phyloP scores from a whole-genome alignment of 1,140 invertebrate species.

The Eciton burchellii region DNA sequence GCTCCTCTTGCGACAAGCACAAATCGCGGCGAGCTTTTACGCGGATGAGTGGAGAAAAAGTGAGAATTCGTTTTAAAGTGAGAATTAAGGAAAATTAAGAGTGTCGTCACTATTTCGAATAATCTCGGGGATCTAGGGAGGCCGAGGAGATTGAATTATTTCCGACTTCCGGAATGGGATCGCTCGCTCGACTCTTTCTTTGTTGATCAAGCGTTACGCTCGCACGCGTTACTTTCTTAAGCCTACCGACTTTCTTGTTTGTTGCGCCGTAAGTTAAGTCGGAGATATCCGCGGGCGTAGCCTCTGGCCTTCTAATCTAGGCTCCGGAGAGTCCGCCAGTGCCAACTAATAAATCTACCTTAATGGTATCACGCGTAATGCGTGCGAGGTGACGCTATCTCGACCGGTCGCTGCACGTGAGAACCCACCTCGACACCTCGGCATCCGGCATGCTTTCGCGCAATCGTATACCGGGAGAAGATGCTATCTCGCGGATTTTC shows the following conservation, averaged over 20 bases:
- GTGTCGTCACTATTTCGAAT: too few relatives aligned
- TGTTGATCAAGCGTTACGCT: not conserved
- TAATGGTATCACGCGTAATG: constrained; percentile 81
- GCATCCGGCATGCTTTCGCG: constrained; percentile 70
- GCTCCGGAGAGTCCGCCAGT: constrained; percentile 45
- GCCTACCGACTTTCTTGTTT: not conserved
- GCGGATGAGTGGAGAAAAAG: not conserved
- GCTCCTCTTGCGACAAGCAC: not conserved
- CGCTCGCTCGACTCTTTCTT: not conserved
- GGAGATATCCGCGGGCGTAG: constrained; percentile 31
- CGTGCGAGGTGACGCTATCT: constrained; percentile 80
- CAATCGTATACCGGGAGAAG: constrained; percentile 72
- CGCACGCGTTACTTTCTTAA: constrained; percentile 16
- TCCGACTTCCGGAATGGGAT: constrained; percentile 5
- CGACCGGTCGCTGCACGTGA: constrained; percentile 76
- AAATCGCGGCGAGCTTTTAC: not conserved
- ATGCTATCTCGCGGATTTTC: constrained; percentile 75
- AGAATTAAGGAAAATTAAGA: too few relatives aligned
- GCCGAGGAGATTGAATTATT: constrained; percentile 3
- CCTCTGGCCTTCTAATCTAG: constrained; percentile 63
- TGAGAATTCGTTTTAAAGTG: too few relatives aligned
- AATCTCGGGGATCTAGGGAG: not conserved
- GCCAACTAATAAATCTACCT: constrained; percentile 81
- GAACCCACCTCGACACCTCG: constrained; percentile 81
- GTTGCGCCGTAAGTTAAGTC: constrained; percentile 8